Conservation (phyloP, 2,113 vertebrate species). For the Cynoglossus semilaevis region DNA sequence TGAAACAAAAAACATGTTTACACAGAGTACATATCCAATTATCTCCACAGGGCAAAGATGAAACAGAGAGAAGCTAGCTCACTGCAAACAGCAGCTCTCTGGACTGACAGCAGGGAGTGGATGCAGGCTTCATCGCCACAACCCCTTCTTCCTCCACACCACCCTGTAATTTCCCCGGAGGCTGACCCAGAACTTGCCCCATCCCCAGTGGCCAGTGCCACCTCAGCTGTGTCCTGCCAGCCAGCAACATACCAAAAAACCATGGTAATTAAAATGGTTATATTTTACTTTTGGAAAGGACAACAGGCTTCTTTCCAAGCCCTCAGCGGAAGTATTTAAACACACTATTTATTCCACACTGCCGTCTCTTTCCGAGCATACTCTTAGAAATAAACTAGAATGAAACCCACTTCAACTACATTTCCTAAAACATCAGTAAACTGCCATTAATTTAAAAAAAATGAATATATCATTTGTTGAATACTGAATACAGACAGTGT, state of each 20-base stretch:
- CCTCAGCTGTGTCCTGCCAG: constrained; percentile 71
- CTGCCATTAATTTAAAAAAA: no score
- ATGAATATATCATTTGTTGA: no score
- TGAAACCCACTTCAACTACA: no score
- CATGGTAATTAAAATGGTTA: constrained; percentile 77
- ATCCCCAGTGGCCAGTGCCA: constrained; percentile 67
- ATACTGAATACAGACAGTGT: no score
- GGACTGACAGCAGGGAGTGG: constrained; percentile 43
- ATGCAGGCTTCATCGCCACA: constrained; percentile 32
- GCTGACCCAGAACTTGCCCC: constrained; percentile 55
- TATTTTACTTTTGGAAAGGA: constrained; percentile 66
- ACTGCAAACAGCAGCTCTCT: constrained; percentile 43
- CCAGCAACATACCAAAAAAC: constrained; percentile 52
- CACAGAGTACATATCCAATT: constrained; percentile 44
- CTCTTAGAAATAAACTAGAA: no score
- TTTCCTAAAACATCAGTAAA: no score
- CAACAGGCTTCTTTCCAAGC: constrained; percentile 37
- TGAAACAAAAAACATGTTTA: constrained; percentile 52
- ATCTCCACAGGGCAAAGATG: constrained; percentile 44
- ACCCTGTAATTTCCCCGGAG: constrained; percentile 74
- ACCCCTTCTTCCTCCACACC: constrained; percentile 18
- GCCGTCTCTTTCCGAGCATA: not conserved
- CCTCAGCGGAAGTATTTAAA: constrained; percentile 62
- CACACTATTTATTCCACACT: constrained; percentile 53
- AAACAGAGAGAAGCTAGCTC: constrained; percentile 41